These are phyloP conservation scores for Bellardia bayeri DNA, from an alignment of 2,888 invertebrate genomes.

Conservation along the genomic window DNA sequence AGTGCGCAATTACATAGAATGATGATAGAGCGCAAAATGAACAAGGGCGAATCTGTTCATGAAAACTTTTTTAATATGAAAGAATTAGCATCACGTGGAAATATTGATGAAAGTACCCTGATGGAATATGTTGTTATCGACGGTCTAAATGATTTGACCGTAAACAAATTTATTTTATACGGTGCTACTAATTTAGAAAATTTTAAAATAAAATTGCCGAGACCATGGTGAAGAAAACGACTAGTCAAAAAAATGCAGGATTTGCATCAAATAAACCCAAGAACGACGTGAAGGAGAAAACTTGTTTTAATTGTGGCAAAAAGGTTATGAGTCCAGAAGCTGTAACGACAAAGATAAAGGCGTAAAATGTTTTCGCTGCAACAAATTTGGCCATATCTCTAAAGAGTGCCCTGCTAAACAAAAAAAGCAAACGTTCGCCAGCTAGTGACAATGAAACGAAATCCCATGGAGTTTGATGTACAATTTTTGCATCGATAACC, in stretches of 20 bases:
- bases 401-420: constrained; percentile 32
- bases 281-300: constrained; percentile 32
- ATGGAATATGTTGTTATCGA: constrained; percentile 13
- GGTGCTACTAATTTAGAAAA: constrained; percentile 55
- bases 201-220: constrained; percentile 70
- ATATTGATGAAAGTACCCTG: constrained; percentile 28
- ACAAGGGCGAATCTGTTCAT: constrained; percentile 67
- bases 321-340: constrained; percentile 56
- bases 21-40: constrained; percentile 76
- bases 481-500: constrained; percentile 14
- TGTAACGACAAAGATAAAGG: constrained; percentile 47
- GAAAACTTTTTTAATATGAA: constrained; percentile 38
- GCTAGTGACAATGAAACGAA: constrained; percentile 1
- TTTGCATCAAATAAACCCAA: too few species aligned
- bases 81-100: constrained; percentile 19
- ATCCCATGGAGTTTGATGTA: constrained; percentile 37
- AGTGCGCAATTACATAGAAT: constrained; percentile 68
- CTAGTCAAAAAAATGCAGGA: too few species aligned
- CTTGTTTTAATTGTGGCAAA: constrained; percentile 68
- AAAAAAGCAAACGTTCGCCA: constrained; percentile 35
- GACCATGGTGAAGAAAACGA: too few species aligned
- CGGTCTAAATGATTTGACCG: too few species aligned
- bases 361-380: constrained; percentile 65
- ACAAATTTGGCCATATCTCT: constrained; percentile 56
- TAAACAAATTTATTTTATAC: constrained; percentile 68